Evolutionary conservation across 2,888 invertebrate species (phyloP).

Genomic region (Tuta absoluta): DNA sequence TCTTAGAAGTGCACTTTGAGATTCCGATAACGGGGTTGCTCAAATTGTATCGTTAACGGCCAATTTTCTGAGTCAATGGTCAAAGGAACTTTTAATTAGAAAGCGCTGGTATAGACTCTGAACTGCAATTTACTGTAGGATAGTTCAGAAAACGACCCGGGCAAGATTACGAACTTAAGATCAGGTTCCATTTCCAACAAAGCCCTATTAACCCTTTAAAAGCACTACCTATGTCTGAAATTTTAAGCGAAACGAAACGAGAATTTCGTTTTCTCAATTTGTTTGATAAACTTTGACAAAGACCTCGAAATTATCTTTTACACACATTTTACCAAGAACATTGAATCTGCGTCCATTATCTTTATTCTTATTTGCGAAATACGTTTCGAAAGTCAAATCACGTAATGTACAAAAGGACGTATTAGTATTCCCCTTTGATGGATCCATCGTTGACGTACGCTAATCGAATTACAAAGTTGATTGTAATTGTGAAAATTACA

Average conservation of each 20-base stretch:
- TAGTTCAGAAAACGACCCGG: background rate
- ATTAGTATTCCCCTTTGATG: constrained; percentile 49
- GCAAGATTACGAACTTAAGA: background rate
- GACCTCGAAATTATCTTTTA: background rate
- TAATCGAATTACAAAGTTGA: constrained; percentile 43
- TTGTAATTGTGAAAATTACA: constrained; percentile 33
- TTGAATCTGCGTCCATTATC: background rate
- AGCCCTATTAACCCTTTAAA: background rate
- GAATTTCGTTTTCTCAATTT: constrained; percentile 18
- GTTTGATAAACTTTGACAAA: constrained; percentile 27
- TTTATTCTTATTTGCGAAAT: constrained; percentile 20
- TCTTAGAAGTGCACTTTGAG: background rate
- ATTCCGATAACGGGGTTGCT: constrained; percentile 1
- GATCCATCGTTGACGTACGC: constrained; percentile 49
- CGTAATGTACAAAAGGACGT: constrained; percentile 40
- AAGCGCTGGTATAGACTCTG: background rate
- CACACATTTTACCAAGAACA: background rate
- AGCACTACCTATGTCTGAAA: background rate
- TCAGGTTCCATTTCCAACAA: background rate
- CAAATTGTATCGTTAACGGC: background rate
- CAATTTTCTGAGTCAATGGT: background rate
- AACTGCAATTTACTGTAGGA: background rate
- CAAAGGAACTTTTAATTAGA: constrained; percentile 1
- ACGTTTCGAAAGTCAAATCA: constrained; percentile 40
- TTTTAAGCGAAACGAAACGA: too few relatives aligned